Conservation (phyloP, 2,888 invertebrate genomes). For the Euzophera pinguis region DNA sequence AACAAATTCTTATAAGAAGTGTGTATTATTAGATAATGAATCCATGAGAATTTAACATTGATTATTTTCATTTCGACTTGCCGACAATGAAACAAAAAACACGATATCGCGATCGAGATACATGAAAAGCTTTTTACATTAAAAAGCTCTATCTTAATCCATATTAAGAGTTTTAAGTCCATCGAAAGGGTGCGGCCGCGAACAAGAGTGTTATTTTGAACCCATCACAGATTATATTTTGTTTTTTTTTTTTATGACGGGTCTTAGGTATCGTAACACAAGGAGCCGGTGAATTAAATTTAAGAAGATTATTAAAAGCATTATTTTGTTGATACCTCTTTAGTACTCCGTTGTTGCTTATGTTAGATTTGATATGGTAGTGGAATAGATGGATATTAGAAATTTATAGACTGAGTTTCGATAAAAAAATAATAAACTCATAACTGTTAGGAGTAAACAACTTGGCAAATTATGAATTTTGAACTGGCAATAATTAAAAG, state of each 20-base stretch:
- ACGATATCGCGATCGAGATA: constrained; percentile 49
- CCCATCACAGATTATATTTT: constrained; percentile 58
- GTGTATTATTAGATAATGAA: neutral
- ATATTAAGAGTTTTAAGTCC: constrained; percentile 60
- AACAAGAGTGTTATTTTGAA: constrained; percentile 69
- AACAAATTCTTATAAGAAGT: no score
- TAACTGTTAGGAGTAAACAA: no score
- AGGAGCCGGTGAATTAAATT: constrained; percentile 43
- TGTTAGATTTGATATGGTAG: no score
- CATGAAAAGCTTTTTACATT: constrained; percentile 73
- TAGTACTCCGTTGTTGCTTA: neutral
- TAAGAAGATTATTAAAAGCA: constrained; percentile 47
- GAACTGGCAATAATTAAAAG: no score
- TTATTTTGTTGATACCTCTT: constrained; percentile 14
- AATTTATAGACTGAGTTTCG: no score
- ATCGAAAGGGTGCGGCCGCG: constrained; percentile 59
- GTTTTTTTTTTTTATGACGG: constrained; percentile 41
- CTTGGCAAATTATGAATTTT: no score
- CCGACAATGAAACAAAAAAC: constrained; percentile 49
- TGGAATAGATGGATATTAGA: no score
- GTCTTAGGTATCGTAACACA: constrained; percentile 58
- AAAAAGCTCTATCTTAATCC: constrained; percentile 75
- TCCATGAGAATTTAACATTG: constrained; percentile 16
- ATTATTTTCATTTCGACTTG: constrained; percentile 35
- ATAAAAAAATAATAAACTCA: no score